A percentile compares a stretch with the other conserved stretches of the same genome.
Conservation (phyloP, 2,113 vertebrate species). For the Aegithalos caudatus region DNA sequence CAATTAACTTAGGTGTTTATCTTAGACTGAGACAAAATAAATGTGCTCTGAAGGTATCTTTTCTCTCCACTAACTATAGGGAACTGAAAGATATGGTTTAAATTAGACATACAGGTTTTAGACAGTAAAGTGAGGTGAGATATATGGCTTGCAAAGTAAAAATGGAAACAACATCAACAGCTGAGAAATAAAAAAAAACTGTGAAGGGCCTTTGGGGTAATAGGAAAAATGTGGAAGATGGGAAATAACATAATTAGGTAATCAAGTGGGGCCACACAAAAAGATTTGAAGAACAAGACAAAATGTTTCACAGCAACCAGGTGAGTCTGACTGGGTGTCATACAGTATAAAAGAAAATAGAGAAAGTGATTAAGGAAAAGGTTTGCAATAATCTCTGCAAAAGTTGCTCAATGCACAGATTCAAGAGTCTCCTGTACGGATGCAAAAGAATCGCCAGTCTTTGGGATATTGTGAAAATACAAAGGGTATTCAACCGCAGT, state of each 20-base stretch:
- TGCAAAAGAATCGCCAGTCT: background rate
- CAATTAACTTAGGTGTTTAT: background rate
- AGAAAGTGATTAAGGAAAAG: background rate
- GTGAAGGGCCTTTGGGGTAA: background rate
- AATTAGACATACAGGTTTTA: background rate
- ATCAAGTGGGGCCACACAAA: background rate
- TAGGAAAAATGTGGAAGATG: background rate
- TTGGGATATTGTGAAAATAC: constrained; percentile 3
- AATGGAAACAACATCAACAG: background rate
- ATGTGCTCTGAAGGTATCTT: background rate
- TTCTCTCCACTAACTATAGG: background rate
- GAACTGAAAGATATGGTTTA: background rate
- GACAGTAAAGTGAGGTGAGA: background rate
- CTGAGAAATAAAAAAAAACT: background rate
- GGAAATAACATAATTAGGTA: background rate
- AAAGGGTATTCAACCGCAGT: background rate
- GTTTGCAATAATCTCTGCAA: background rate
- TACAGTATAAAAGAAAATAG: background rate
- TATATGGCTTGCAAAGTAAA: background rate
- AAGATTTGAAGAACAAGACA: background rate
- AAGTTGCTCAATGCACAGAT: background rate
- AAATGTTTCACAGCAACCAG: background rate
- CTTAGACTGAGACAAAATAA: background rate
- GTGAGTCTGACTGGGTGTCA: background rate
- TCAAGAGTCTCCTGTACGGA: background rate